Evolutionary conservation across 2,888 invertebrate genomes (phyloP), one percentile per base, ranked within the genome.

Genomic region (Cephus rjabovi): DNA sequence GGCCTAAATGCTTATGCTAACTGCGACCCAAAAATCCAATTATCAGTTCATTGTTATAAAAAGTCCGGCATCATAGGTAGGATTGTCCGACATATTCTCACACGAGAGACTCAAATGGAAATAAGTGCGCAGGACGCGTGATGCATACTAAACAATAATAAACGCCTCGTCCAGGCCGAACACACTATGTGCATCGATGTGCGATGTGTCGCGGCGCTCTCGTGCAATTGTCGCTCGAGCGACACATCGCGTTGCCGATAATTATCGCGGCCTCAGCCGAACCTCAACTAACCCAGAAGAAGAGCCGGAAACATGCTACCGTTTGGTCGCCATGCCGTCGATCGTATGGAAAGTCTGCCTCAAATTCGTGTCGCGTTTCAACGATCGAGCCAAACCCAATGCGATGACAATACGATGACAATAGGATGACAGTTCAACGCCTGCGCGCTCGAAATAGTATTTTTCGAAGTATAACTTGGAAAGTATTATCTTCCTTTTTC

Each of bases 291-390:
- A 76, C 82, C 84, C 80, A 85, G 83, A 84, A 85, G 80, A 80
- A 76, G 79, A 80, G 76, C 85, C 84, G 80, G 81, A 81, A 76
- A 79, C 76, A 15, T 15, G 40, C 40, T 40, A 15, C 77, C 79
- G 80, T 78, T 79, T 80, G 76, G 79, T 78, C 40, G 40, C 40
- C 76, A 69, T 82, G 83, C 81, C 80, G 81, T 79, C 73, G 77
- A 80, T 79, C 71, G 76, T 80, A 86, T 87, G 85, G 88, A 89
- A 89, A 89, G 88, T 86, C 80, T 40, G 40, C 40, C 40, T 82
- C 77, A 34, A 68, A 81, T 77, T 81, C 88, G 87, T 88, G 88
- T 78, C 34, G 79, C 77, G 89, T 89, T 88, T 89, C 75, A 81
- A 75, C 71, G 78, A 89, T 86, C 74, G 74, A 77, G 74, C 79